A percentile compares a stretch with the other conserved stretches of the same genome.
phyloP scores from a whole-genome alignment of 2,888 invertebrate genomes.

The Alcis repandata region DNA sequence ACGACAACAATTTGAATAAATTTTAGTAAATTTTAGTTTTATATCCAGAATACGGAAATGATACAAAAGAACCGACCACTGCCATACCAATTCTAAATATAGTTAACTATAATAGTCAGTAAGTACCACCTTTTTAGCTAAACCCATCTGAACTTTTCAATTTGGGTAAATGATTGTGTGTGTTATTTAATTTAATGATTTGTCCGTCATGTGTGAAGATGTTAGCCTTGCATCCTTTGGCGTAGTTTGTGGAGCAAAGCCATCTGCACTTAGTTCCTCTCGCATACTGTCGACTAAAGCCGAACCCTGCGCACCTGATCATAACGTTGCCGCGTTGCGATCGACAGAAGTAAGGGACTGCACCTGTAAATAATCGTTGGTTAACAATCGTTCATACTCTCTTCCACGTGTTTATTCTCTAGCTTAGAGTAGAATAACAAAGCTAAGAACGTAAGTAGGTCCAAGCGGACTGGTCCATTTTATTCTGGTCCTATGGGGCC shows the following conservation, averaged over 20 bases:
- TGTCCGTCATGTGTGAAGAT: conserved; percentile 37
- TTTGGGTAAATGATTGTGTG: conserved; percentile 35
- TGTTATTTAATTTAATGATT: conserved; percentile 32
- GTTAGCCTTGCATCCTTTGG: conserved; percentile 30
- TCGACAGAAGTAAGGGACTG: conserved; percentile 12
- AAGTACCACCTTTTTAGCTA: neutral
- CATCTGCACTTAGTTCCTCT: conserved; percentile 25
- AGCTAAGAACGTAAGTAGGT: too few relatives aligned
- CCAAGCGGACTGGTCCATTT: too few relatives aligned
- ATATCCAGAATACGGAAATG: too few relatives aligned
- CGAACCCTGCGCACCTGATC: conserved; percentile 22
- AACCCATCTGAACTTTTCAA: neutral
- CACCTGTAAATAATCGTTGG: neutral
- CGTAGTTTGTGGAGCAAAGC: conserved; percentile 29
- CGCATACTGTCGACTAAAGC: conserved; percentile 25
- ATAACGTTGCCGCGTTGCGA: conserved; percentile 30
- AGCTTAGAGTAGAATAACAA: too few relatives aligned
- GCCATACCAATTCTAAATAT: too few relatives aligned
- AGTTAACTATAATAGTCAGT: too few relatives aligned
- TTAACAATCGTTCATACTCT: neutral
- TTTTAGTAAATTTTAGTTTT: too few relatives aligned
- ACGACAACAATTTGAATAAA: too few relatives aligned
- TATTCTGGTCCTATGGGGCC: too few relatives aligned
- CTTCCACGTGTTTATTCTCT: too few relatives aligned
- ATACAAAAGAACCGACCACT: too few relatives aligned